Conservation (phyloP, 2,113 vertebrate species). For the Leucopsar rothschildi region DNA sequence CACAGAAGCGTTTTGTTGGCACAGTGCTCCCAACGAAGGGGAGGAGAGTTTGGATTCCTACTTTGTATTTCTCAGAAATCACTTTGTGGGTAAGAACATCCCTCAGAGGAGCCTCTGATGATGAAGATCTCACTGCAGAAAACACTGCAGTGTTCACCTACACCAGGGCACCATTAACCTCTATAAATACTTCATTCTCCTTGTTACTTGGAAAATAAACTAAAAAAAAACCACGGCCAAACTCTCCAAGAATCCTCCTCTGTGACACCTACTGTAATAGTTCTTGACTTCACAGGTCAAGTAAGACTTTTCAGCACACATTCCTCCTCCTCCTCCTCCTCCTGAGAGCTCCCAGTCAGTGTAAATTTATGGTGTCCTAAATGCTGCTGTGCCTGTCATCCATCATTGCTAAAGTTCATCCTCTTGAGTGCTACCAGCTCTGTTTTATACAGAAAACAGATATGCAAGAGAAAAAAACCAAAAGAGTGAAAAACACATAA, state of each 20-base stretch:
- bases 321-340: neutral
- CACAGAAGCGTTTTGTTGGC: neutral
- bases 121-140: neutral
- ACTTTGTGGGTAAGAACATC: neutral
- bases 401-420: neutral
- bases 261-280: rapidly evolving
- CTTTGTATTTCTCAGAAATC: neutral
- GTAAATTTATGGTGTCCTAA: neutral
- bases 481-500: neutral
- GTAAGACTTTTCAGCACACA: neutral
- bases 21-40: neutral
- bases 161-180: neutral
- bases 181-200: neutral
- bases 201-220: neutral
- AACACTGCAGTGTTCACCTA: neutral
- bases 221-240: neutral
- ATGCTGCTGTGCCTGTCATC: neutral
- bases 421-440: neutral
- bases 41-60: neutral
- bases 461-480: neutral
- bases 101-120: neutral
- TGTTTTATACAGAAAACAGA: neutral
- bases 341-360: neutral
- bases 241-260: neutral
- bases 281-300: neutral